Percentiles rank a stretch among this genome's conserved stretches.
phyloP scores from a whole-genome alignment of 2,797 vertebrate species.

The Paratrypauchen microcephalus region DNA sequence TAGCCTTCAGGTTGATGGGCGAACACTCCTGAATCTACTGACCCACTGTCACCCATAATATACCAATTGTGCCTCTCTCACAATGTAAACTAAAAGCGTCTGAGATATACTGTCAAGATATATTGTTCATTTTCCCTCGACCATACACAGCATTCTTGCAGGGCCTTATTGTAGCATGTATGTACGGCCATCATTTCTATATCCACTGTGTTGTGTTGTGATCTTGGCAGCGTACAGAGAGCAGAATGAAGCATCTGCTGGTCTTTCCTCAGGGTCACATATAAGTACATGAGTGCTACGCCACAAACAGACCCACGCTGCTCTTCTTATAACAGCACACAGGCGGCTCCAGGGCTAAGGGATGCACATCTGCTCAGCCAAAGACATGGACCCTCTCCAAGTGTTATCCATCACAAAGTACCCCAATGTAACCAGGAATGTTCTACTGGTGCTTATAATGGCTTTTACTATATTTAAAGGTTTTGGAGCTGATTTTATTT shows the following conservation, averaged over 20 bases:
- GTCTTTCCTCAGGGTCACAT: constrained; percentile 61
- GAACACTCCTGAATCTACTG: not conserved
- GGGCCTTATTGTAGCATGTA: constrained; percentile 24
- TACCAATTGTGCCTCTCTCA: not conserved
- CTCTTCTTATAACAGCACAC: constrained; percentile 54
- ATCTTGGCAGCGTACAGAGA: constrained; percentile 50
- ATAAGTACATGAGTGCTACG: constrained; percentile 59
- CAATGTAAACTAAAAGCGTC: not conserved
- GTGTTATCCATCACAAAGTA: constrained; percentile 25
- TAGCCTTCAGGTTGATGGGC: not conserved
- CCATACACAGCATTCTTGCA: not conserved
- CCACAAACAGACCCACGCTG: constrained; percentile 54
- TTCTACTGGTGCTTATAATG: constrained; percentile 3
- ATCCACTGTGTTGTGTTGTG: constrained; percentile 51
- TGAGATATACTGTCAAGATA: not conserved
- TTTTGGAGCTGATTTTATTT: too few relatives aligned
- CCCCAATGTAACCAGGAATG: not conserved
- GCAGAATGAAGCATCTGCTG: constrained; percentile 69
- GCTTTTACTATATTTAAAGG: not conserved
- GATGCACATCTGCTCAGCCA: constrained; percentile 52
- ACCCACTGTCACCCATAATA: not conserved
- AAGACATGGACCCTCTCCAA: constrained; percentile 43
- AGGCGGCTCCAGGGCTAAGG: constrained; percentile 41
- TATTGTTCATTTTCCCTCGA: not conserved
- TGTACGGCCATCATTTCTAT: constrained; percentile 40